Conservation (phyloP, 2,113 vertebrate genomes). For the Calyptomena viridis region DNA sequence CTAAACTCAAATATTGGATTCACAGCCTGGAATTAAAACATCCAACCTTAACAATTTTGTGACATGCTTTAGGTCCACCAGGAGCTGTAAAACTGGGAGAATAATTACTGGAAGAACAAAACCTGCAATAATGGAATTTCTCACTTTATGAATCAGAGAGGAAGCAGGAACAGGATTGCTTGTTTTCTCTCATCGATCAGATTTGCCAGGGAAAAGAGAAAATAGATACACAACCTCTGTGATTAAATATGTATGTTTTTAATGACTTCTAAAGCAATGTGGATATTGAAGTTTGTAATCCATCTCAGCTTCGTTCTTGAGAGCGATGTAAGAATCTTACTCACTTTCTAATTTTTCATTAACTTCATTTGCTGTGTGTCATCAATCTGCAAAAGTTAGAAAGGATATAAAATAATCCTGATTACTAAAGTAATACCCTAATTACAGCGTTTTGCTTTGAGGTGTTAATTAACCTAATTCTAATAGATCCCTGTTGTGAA, state of each 20-base stretch:
- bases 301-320: not conserved
- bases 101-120: not conserved
- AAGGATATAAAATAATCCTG: not conserved
- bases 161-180: not conserved
- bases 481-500: not conserved
- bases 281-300: not conserved
- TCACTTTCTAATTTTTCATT: not conserved
- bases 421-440: not conserved
- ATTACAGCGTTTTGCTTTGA: slow-evolving; percentile 38
- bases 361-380: not conserved
- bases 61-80: not conserved
- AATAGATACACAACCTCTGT: not conserved
- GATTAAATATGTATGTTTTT: not conserved
- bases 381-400: not conserved
- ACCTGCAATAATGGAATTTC: not conserved
- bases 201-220: not conserved
- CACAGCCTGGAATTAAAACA: not conserved
- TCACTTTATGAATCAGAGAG: not conserved
- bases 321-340: not conserved
- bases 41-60: not conserved
- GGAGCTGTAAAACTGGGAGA: not conserved
- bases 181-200: not conserved
- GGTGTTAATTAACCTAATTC: slow-evolving; percentile 41
- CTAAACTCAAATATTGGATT: not conserved
- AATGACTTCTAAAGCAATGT: not conserved